These are phyloP conservation scores for Triplophysa rosa DNA, from an alignment of 2,113 vertebrate genomes.

Conservation along the genomic window DNA sequence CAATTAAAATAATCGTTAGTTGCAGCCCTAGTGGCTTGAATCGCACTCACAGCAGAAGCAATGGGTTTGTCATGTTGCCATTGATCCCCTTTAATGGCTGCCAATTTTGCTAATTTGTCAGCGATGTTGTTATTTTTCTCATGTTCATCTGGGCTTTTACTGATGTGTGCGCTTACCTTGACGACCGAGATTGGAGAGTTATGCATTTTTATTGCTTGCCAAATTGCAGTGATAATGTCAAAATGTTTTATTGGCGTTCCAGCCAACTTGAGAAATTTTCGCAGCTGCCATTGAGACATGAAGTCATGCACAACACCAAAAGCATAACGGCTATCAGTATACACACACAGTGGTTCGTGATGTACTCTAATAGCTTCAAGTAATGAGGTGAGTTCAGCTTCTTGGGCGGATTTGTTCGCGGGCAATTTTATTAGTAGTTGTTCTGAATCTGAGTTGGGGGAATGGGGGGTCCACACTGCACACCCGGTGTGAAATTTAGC, in stretches of 20 bases:
- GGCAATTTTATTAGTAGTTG: not conserved
- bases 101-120: not conserved
- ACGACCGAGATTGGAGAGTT: not conserved
- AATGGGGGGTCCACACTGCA: not conserved
- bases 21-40: too few relatives aligned
- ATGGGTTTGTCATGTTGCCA: not conserved
- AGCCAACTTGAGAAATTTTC: slow-evolving; percentile 2
- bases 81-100: not conserved
- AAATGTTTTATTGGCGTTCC: too few relatives aligned
- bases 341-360: slow-evolving; percentile 15
- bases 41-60: too few relatives aligned
- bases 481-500: too few relatives aligned
- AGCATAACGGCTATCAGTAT: slow-evolving; percentile 20
- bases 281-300: not conserved
- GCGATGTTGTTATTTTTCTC: slow-evolving; percentile 17
- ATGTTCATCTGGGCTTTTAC: not conserved
- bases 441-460: not conserved
- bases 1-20: too few relatives aligned
- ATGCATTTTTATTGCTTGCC: not conserved
- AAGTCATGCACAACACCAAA: slow-evolving; percentile 28
- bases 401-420: not conserved
- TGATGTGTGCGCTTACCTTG: slow-evolving; percentile 8
- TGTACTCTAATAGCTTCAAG: slow-evolving; percentile 22
- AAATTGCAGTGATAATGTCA: slow-evolving; percentile 8
- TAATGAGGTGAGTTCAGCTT: slow-evolving; percentile 22